Base-by-base conservation (phyloP, 2,113 vertebrate genomes). In the Peucedramus taeniatus region DNA sequence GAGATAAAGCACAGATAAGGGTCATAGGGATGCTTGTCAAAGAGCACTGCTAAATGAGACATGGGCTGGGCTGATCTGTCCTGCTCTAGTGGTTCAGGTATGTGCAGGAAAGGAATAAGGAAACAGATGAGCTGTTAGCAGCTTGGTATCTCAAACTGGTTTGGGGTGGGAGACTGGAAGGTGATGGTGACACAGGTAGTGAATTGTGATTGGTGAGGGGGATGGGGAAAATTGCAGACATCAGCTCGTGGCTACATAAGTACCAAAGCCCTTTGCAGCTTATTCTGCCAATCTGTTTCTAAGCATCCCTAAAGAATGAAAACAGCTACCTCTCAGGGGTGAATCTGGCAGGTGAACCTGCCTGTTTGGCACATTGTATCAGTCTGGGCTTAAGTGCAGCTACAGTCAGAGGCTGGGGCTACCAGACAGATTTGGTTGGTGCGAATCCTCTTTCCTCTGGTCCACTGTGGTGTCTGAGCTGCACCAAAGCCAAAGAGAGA, bases 381-480 rank as follows among this genome's bases (percentile, higher is more conserved):
- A 19, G 8, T 23, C 53, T 53, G 66, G n/a, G 22, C 14, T 33
- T 37, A 65, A 27, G 26, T 17, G 21, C 21, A 40, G 16, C 20
- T 49, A 6, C 8, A 19, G 3, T 1, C 1, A 1, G 51, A 47
- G 39, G 5, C 35, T 7, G 3, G 13, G 10, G 17, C 37, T 59
- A 12, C 18, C 3, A 6, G 10, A 5, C 15, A 27, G 39, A 26
- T 30, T 39, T 7, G 0, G 20, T 6, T 59, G 26, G 24, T 1
- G 1, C 16, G 15, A 35, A 24, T 10, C 57, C 31, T 30, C 42
- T 64, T 68, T 63, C 18, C 18, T 19, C 1, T 1, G 4, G n/a
- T 19, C 53, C n/a, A 8, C 47, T 11, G 1, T 1, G 0, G 7
- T 9, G 14, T 57, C 28, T n/a, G n/a, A 71, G 45, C 10, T 72